Evolutionary conservation across 2,888 invertebrate genomes (phyloP).

Genomic region (Steromphala cineraria): DNA sequence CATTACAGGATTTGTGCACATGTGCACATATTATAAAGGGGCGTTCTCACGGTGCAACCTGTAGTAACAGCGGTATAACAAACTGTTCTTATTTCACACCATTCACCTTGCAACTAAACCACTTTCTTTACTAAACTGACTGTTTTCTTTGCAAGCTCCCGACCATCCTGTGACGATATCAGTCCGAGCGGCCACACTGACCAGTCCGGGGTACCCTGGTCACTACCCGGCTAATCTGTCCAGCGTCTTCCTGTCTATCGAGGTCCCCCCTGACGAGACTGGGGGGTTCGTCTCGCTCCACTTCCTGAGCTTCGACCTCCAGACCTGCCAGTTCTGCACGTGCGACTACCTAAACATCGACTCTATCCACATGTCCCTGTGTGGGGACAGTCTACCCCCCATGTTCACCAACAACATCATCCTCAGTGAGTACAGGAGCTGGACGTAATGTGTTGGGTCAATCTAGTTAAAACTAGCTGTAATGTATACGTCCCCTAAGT

Average conservation of each 20-base stretch:
- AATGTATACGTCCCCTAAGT: no score
- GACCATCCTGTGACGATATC: background rate
- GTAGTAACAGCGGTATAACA: no score
- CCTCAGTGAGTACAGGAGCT: background rate
- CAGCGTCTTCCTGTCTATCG: background rate
- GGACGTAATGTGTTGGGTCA: no score
- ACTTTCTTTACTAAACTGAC: background rate
- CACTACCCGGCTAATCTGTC: background rate
- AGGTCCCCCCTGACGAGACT: background rate
- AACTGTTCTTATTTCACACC: no score
- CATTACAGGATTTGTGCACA: no score
- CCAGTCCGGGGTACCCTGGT: background rate
- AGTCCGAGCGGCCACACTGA: background rate
- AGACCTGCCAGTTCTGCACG: background rate
- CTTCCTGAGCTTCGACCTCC: background rate
- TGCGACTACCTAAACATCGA: background rate
- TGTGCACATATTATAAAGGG: no score
- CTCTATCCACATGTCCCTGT: background rate
- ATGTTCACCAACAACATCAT: background rate
- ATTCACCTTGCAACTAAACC: no score
- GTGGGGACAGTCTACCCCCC: background rate
- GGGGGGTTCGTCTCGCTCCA: background rate
- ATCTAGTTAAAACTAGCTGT: no score
- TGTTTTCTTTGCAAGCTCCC: background rate
- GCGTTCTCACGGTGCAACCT: no score